Conservation (phyloP, 2,797 vertebrate genomes). For the Uromys caudimaculatus region DNA sequence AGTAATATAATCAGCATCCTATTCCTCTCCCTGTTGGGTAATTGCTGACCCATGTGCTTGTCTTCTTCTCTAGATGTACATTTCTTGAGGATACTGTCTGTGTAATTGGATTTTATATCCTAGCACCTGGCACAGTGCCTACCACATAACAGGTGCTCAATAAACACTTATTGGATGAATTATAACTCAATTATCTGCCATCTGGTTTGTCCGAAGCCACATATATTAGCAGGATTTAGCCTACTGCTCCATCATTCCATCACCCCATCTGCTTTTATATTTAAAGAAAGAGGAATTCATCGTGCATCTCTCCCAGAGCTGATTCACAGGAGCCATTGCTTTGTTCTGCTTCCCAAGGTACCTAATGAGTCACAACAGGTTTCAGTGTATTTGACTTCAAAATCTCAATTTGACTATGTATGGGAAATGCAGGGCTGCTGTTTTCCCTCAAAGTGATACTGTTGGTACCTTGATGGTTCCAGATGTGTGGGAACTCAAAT, state of each 20-base stretch:
- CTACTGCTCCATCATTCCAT: constrained; percentile 65
- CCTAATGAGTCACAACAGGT: background rate
- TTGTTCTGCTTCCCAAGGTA: background rate
- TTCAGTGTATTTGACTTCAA: constrained; percentile 21
- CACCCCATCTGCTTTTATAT: constrained; percentile 71
- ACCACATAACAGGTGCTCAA: constrained; percentile 82
- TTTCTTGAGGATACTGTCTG: constrained; percentile 75
- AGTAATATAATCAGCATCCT: constrained; percentile 10
- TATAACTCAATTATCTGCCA: constrained; percentile 84
- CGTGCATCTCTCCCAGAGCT: constrained; percentile 28
- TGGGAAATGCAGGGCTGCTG: background rate
- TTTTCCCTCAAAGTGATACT: background rate
- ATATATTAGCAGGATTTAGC: constrained; percentile 76
- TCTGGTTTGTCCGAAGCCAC: constrained; percentile 80
- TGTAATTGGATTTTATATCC: constrained; percentile 80
- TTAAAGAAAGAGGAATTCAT: constrained; percentile 53
- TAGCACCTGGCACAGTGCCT: constrained; percentile 79
- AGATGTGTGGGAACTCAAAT: background rate
- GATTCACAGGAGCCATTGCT: constrained; percentile 8
- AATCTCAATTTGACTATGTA: background rate
- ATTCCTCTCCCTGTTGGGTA: constrained; percentile 53
- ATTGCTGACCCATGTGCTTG: constrained; percentile 61
- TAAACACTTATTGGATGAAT: constrained; percentile 84
- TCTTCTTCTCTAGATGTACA: constrained; percentile 72
- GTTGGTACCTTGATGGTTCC: background rate